Evolutionary conservation across 2,113 vertebrate genomes (phyloP), one percentile per base, ranked within the genome.

Genomic region (Eretmochelys imbricata): DNA sequence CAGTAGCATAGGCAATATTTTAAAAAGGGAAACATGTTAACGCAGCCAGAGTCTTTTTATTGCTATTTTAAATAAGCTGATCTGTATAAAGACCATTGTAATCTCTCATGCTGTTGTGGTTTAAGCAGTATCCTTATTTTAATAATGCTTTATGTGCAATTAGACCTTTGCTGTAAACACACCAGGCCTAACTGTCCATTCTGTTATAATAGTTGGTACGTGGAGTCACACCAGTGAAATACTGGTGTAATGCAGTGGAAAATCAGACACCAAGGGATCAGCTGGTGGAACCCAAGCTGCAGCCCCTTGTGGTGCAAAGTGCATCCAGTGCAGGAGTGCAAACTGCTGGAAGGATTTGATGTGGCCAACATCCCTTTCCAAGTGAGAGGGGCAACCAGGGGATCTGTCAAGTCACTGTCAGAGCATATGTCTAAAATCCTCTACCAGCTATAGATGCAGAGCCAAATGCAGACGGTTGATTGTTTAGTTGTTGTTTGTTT

Each of bases 191-290:
- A 55, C 85, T 1, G 1, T 90, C 94, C 76, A 93, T 92, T 24
- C 92, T 90, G 54, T 97, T 92, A 95, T 93, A 94, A 95, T 96
- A 95, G 79, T 94, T 95, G 84, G 92, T 91, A 89, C 94, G 91
- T 95, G 95, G 95, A 93, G 92, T 96, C 96, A 95, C 82, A 46
- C 17, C 38, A 38, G 12, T 20, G 20, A 75, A 97, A 97, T 95
- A 89, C 94, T 84, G 54, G 89, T 65, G 95, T 95, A 96, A 97
- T 96, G 82, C 90, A 69, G 65, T 85, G 54, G 42, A 87, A 89
- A 94, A 49, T 79, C 81, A 93, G 93, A 95, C 57, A 65, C 79
- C 48, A 31, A 31, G 83, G 48, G 82, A 93, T 97, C 95, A 95
- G 87, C 89, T 62, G 5, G 29, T 93, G 84, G 83, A 31, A 72